Conservation (phyloP, 2,113 vertebrate species). For the Coreoperca whiteheadi region DNA sequence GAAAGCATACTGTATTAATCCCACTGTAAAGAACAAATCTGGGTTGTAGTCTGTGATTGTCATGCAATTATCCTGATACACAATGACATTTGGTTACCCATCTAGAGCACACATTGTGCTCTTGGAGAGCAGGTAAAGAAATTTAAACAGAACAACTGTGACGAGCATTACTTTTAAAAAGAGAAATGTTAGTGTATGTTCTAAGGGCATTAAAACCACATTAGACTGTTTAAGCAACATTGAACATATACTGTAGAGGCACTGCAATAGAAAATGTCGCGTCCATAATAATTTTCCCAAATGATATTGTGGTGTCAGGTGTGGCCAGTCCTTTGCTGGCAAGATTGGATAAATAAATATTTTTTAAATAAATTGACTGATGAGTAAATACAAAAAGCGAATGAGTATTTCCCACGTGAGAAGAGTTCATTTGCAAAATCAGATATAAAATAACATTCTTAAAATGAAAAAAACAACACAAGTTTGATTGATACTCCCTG, state of each 20-base stretch:
- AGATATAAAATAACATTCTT: not conserved
- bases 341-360: not conserved
- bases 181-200: no score
- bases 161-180: not conserved
- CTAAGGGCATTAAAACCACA: no score
- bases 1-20: not conserved
- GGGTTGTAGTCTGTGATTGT: not conserved
- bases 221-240: not conserved
- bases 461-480: not conserved
- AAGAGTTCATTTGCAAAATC: not conserved
- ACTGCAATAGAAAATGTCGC: no score
- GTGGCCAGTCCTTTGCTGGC: no score
- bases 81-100: not conserved
- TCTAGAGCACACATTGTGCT: not conserved
- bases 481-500: not conserved
- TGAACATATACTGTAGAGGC: not conserved
- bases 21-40: not conserved
- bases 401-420: no score
- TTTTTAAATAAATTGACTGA: not conserved
- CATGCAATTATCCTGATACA: not conserved
- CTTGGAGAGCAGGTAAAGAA: not conserved
- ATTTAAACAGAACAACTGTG: not conserved
- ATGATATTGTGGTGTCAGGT: not conserved
- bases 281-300: no score
- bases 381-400: not conserved